Evolutionary conservation across 2,888 invertebrate species (phyloP).

Genomic region (Physocephala rufipes): DNA sequence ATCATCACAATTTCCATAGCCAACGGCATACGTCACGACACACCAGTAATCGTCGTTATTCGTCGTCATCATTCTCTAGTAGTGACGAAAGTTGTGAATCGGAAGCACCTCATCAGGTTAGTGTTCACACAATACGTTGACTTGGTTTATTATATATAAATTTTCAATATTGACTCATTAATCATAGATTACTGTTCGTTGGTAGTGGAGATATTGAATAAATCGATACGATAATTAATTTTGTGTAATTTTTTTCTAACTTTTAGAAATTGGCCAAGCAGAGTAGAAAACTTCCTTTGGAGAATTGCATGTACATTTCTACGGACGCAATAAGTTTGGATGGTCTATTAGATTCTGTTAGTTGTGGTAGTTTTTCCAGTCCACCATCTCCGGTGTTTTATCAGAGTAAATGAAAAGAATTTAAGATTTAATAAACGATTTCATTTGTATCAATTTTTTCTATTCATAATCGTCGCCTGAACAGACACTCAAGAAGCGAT

Average conservation of each 20-base stretch:
- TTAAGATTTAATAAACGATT: background rate
- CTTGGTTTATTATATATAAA: too few species aligned
- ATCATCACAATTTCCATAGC: background rate
- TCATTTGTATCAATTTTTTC: background rate
- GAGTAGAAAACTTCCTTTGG: conserved; percentile 39
- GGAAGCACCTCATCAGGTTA: conserved; percentile 53
- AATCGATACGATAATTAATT: background rate
- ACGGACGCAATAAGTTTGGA: conserved; percentile 56
- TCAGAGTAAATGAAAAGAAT: conserved; percentile 46
- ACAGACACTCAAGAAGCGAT: conserved; percentile 43
- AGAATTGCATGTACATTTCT: conserved; percentile 50
- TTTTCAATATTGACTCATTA: too few species aligned
- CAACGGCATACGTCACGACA: conserved; percentile 6
- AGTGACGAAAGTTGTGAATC: conserved; percentile 56
- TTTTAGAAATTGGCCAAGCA: conserved; percentile 50
- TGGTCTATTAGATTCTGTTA: conserved; percentile 55
- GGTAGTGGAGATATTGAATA: too few species aligned
- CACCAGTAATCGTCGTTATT: conserved; percentile 45
- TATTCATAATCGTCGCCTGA: conserved; percentile 27
- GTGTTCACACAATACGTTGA: too few species aligned
- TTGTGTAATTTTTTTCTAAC: background rate
- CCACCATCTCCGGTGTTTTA: conserved; percentile 52
- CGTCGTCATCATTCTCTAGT: conserved; percentile 54
- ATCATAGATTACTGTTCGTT: too few species aligned
- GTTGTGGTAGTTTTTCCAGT: conserved; percentile 55